These are phyloP conservation scores for Pinctada fucata DNA, from an alignment of 2,888 invertebrate species.

Conservation along the genomic window DNA sequence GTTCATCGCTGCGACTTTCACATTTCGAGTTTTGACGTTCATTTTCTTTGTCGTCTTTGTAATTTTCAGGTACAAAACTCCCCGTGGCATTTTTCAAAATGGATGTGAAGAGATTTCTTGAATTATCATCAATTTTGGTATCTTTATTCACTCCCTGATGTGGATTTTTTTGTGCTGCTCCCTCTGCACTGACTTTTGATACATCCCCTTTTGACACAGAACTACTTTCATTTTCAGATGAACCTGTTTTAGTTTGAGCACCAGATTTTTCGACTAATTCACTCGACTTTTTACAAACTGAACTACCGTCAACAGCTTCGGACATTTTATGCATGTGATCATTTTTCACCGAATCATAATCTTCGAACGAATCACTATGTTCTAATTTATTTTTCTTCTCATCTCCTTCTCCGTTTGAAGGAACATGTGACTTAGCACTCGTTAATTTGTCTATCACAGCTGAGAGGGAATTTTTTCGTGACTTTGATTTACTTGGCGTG, in stretches of 20 bases:
- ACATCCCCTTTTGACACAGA: slow-evolving; percentile 2
- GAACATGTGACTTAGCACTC: slow-evolving; percentile 11
- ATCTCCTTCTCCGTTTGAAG: neutral
- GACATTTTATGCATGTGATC: neutral
- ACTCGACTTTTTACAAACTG: neutral
- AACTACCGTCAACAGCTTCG: neutral
- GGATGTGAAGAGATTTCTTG: slow-evolving; percentile 38
- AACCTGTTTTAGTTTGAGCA: neutral
- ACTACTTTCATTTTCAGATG: neutral
- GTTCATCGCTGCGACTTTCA: neutral
- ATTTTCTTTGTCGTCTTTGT: slow-evolving; percentile 30
- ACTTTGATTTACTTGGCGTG: slow-evolving; percentile 39
- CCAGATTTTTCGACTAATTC: neutral
- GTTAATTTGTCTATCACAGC: slow-evolving; percentile 90
- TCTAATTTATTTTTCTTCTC: neutral
- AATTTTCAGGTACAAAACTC: slow-evolving; percentile 18
- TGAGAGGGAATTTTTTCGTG: slow-evolving; percentile 70
- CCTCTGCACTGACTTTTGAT: neutral
- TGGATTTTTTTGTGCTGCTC: neutral
- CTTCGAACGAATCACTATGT: slow-evolving; percentile 15
- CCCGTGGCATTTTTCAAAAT: slow-evolving; percentile 35
- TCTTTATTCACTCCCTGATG: slow-evolving; percentile 21
- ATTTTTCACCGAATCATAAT: neutral
- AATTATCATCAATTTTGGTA: slow-evolving; percentile 32
- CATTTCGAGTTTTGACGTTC: slow-evolving; percentile 1